These are phyloP conservation scores for Neomonachus schauinslandi DNA, from an alignment of 2,113 vertebrate species.

Conservation along the genomic window DNA sequence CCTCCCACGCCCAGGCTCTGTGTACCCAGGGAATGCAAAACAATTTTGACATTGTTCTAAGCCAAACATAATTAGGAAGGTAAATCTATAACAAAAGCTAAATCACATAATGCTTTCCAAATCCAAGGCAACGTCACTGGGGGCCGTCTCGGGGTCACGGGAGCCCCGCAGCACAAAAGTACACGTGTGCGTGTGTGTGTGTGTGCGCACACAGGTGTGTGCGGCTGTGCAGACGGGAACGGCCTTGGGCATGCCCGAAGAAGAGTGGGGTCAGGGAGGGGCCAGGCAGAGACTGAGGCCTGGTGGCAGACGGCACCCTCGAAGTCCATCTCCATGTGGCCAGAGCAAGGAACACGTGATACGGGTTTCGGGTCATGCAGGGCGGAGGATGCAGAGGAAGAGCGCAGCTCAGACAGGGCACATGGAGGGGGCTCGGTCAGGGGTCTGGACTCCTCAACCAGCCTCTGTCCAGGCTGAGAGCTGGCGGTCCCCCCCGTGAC, in stretches of 20 bases:
- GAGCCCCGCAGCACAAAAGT: rapidly evolving
- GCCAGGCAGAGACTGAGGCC: neutral
- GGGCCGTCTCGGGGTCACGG: rapidly evolving
- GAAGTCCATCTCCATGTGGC: neutral
- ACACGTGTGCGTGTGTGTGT: rapidly evolving
- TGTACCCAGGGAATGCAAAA: slow-evolving; percentile 1
- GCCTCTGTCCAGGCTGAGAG: neutral
- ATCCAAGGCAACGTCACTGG: neutral
- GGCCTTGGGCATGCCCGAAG: neutral
- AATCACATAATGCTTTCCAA: neutral
- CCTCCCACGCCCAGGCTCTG: neutral
- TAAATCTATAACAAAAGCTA: neutral
- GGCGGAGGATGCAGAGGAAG: neutral
- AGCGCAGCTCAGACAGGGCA: no score
- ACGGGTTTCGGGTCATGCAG: neutral
- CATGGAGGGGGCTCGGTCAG: neutral
- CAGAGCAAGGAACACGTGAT: neutral
- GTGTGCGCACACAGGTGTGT: rapidly evolving
- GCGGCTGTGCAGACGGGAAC: rapidly evolving
- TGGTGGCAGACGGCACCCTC: neutral
- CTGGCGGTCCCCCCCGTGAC: no score
- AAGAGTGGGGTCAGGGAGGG: rapidly evolving
- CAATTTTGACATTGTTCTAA: slow-evolving; percentile 43
- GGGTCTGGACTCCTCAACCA: neutral
- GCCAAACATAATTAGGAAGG: slow-evolving; percentile 52